These are phyloP conservation scores for Rostratula benghalensis DNA, from an alignment of 2,113 vertebrate species.

Conservation along the genomic window DNA sequence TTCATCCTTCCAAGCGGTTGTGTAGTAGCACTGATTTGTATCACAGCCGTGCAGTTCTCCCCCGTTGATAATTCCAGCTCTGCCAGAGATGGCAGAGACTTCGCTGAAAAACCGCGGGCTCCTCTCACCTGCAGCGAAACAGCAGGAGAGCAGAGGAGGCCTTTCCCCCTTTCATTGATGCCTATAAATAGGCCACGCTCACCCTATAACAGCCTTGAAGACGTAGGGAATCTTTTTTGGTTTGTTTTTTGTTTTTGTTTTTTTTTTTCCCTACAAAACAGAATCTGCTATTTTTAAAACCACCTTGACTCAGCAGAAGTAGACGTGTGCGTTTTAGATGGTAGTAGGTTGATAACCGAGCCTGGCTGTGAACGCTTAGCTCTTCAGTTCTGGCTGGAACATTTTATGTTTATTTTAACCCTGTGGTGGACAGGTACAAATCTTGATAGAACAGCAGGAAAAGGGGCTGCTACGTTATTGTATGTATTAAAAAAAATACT, in stretches of 20 bases:
- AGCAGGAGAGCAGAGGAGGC: neutral
- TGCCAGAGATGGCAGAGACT: slow-evolving; percentile 23
- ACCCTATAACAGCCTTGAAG: neutral
- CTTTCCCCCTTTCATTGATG: neutral
- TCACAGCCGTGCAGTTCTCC: neutral
- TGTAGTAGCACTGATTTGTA: slow-evolving; percentile 23
- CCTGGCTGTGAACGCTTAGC: neutral
- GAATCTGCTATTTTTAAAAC: neutral
- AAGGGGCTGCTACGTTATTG: neutral
- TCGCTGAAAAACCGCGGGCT: slow-evolving; percentile 32
- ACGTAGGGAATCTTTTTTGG: neutral
- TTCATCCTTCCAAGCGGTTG: slow-evolving; percentile 6
- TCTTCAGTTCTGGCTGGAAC: neutral
- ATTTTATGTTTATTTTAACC: neutral
- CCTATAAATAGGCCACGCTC: slow-evolving; percentile 34
- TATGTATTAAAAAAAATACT: neutral
- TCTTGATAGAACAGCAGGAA: neutral
- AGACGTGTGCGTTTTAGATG: neutral
- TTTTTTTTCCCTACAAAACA: neutral
- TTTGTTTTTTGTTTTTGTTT: neutral
- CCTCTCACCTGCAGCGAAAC: neutral
- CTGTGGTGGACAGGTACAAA: neutral
- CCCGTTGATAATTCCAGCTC: slow-evolving; percentile 41
- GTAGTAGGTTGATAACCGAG: neutral
- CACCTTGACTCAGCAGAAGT: slow-evolving; percentile 8